phyloP scores from a whole-genome alignment of 2,797 vertebrate genomes.

The Cuculus canorus region DNA sequence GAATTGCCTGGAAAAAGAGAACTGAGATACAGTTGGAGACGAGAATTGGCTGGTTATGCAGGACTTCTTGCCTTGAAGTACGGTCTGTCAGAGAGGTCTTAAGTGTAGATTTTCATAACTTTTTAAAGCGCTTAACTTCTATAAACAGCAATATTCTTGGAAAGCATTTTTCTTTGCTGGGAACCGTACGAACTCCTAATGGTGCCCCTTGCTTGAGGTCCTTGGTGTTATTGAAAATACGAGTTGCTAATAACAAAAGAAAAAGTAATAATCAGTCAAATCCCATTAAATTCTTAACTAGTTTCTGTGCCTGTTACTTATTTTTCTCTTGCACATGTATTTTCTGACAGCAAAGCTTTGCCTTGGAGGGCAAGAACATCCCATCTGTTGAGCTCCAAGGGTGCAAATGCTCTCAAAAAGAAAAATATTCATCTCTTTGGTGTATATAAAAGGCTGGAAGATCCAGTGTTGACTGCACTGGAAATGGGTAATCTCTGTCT shows the following conservation, averaged over 20 bases:
- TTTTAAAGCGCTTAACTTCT: background rate
- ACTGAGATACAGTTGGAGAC: background rate
- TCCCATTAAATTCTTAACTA: constrained; percentile 8
- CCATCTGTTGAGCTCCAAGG: constrained; percentile 41
- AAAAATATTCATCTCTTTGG: constrained; percentile 2
- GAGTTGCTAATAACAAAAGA: constrained; percentile 18
- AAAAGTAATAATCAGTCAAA: constrained; percentile 9
- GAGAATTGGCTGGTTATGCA: background rate
- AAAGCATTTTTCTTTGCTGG: background rate
- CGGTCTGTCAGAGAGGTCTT: background rate
- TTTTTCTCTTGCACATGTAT: background rate
- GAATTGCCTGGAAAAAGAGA: background rate
- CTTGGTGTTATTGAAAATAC: background rate
- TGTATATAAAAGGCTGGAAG: background rate
- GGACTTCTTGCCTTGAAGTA: background rate
- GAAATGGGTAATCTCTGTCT: constrained; percentile 38
- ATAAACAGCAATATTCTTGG: background rate
- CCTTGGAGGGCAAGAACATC: constrained; percentile 38
- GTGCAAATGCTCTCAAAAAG: constrained; percentile 13
- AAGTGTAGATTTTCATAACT: background rate
- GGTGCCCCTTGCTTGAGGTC: background rate
- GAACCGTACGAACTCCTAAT: background rate
- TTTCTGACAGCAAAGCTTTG: constrained; percentile 35
- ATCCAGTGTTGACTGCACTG: background rate
- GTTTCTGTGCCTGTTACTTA: background rate